Conservation (phyloP, 2,797 vertebrate genomes). For the Synanceia verrucosa region DNA sequence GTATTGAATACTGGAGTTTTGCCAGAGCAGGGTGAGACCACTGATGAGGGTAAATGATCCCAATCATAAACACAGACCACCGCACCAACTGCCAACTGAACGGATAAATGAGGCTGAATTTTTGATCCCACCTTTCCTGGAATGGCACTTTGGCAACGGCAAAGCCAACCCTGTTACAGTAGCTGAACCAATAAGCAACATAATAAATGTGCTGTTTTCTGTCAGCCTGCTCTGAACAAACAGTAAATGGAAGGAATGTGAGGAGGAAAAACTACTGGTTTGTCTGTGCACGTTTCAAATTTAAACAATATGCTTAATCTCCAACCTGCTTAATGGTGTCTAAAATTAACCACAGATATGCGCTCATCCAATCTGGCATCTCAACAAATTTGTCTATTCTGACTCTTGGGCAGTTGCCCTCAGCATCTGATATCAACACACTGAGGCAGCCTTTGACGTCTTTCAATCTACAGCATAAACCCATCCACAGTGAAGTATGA, state of each 20-base stretch:
- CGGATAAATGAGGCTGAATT: conserved; percentile 28
- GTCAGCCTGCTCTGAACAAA: neutral
- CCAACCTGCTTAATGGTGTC: neutral
- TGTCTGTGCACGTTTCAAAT: neutral
- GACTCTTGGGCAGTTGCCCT: too few species aligned
- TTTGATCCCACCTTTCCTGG: conserved; percentile 10
- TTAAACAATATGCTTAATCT: neutral
- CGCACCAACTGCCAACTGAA: conserved; percentile 12
- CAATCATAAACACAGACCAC: conserved; percentile 56
- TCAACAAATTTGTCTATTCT: too few species aligned
- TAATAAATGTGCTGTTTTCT: neutral
- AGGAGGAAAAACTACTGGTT: neutral
- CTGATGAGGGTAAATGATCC: conserved; percentile 75
- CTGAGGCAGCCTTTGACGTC: too few species aligned
- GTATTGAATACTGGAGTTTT: conserved; percentile 25
- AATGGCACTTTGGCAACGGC: conserved; percentile 27
- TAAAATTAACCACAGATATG: too few species aligned
- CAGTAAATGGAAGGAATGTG: neutral
- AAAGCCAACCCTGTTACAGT: conserved; percentile 19
- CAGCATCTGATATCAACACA: too few species aligned
- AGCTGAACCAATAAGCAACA: conserved; percentile 17
- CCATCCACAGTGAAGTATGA: too few species aligned
- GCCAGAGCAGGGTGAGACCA: conserved; percentile 46
- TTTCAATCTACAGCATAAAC: too few species aligned
- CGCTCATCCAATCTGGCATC: too few species aligned